Evolutionary conservation across 2,113 vertebrate species (phyloP).

Genomic region (Patagioenas fasciata): DNA sequence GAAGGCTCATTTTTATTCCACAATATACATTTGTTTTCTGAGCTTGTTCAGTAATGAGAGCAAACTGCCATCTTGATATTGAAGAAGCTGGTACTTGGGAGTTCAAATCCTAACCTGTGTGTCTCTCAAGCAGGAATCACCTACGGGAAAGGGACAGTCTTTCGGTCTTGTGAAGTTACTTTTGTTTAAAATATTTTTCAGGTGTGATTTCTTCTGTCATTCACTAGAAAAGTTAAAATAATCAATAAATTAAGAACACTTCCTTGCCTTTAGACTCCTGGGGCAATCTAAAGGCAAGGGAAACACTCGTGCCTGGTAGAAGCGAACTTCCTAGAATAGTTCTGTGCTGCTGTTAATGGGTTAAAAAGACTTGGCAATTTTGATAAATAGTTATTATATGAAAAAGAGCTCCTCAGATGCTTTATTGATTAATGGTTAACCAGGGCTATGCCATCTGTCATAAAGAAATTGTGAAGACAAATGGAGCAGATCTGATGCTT

Average conservation of each 20-base stretch:
- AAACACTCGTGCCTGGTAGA: background rate
- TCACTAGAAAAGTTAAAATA: background rate
- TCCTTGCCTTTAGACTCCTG: background rate
- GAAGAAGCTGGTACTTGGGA: background rate
- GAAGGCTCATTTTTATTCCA: background rate
- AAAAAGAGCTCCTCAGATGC: background rate
- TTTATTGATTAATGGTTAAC: conserved; percentile 18
- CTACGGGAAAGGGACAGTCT: background rate
- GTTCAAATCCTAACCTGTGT: background rate
- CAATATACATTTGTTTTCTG: background rate
- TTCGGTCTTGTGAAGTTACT: background rate
- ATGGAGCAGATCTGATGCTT: background rate
- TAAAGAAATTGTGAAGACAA: conserved; percentile 24
- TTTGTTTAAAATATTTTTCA: background rate
- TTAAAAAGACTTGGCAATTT: background rate
- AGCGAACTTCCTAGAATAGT: background rate
- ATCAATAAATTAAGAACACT: background rate
- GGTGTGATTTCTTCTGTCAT: background rate
- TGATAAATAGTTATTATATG: background rate
- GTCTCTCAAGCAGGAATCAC: background rate
- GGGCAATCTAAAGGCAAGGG: background rate
- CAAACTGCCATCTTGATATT: background rate
- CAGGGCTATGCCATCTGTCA: conserved; percentile 13
- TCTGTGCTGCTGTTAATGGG: background rate
- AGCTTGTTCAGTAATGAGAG: background rate